phyloP scores from a whole-genome alignment of 2,888 invertebrate species.

The Drosophila robusta region DNA sequence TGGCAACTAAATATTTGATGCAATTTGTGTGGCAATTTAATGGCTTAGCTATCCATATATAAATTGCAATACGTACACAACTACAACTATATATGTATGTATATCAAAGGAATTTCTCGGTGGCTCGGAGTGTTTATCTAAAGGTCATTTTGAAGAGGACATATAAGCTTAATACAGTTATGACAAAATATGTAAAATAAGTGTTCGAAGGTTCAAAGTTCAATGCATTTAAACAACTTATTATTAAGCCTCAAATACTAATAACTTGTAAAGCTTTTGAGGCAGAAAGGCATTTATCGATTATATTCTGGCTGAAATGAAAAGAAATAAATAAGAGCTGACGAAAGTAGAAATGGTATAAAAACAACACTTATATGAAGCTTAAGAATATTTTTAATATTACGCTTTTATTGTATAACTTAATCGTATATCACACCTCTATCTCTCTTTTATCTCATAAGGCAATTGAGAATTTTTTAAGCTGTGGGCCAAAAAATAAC shows the following conservation, averaged over 20 bases:
- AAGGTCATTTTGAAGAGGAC: constrained; percentile 9
- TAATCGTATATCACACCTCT: constrained; percentile 1
- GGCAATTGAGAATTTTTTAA: constrained; percentile 12
- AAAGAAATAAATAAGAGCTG: too few relatives aligned
- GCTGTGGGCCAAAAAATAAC: constrained; percentile 20
- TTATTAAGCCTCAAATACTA: constrained; percentile 3
- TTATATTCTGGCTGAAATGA: too few relatives aligned
- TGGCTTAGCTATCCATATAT: constrained; percentile 59
- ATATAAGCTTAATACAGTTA: constrained; percentile 7
- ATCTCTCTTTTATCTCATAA: constrained; percentile 17
- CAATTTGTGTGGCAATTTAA: constrained; percentile 75
- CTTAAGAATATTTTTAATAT: too few relatives aligned
- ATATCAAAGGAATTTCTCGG: constrained; percentile 10
- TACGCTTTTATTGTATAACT: not conserved
- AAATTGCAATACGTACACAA: not conserved
- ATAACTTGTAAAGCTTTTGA: not conserved
- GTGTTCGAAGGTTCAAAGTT: constrained; percentile 11
- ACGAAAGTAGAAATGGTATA: too few relatives aligned
- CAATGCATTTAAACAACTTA: constrained; percentile 7
- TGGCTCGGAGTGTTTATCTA: constrained; percentile 3
- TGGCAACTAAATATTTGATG: constrained; percentile 73
- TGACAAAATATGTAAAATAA: not conserved
- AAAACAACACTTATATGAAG: too few relatives aligned
- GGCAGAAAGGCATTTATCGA: not conserved
- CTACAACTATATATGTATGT: not conserved